Percentiles rank a stretch among this genome's conserved stretches.
Conservation (phyloP, 2,888 invertebrate species). For the Idaea straminata region DNA sequence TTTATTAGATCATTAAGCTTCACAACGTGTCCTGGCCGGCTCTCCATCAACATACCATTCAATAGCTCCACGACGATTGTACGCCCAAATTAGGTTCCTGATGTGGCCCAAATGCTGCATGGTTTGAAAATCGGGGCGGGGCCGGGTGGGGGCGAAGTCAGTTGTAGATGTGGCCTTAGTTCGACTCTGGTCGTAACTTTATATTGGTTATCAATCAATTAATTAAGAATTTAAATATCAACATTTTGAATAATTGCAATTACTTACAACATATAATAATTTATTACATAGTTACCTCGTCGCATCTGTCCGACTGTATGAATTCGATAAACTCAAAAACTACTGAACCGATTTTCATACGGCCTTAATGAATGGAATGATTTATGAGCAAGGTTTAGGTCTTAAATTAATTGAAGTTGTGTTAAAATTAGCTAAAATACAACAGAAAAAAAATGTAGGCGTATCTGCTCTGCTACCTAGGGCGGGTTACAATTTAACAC, state of each 20-base stretch:
- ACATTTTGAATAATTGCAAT: background rate
- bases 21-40: constrained; percentile 43
- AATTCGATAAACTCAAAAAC: background rate
- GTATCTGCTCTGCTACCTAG: too few relatives aligned
- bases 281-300: too few relatives aligned
- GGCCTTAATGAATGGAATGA: too few relatives aligned
- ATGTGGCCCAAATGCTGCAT: background rate
- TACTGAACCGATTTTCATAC: background rate
- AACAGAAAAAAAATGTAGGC: too few relatives aligned
- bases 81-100: constrained; percentile 29
- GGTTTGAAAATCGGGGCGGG: background rate
- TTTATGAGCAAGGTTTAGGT: too few relatives aligned
- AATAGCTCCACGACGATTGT: constrained; percentile 32
- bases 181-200: background rate
- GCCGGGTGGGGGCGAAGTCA: background rate
- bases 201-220: background rate
- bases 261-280: too few relatives aligned
- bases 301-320: too few relatives aligned
- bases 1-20: constrained; percentile 64
- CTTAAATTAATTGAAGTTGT: too few relatives aligned
- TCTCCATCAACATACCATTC: constrained; percentile 51
- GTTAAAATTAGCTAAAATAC: too few relatives aligned
- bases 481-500: too few relatives aligned
- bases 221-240: background rate
- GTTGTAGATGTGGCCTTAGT: background rate